phyloP scores from a whole-genome alignment of 1,140 invertebrate species.

The Panulirus ornatus region DNA sequence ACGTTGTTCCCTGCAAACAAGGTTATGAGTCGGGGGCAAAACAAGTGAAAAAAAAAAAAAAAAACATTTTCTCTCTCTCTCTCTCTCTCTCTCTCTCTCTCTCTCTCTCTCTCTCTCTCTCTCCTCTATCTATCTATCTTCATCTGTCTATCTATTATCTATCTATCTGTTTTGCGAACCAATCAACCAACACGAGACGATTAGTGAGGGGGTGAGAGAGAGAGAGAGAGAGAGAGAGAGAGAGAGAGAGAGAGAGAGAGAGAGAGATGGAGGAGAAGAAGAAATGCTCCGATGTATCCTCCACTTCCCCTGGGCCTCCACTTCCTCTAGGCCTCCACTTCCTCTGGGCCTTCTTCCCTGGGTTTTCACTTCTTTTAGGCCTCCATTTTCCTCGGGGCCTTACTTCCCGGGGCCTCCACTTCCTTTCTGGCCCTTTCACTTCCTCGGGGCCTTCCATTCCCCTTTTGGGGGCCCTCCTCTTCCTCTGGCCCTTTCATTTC shows the following conservation, averaged over 20 bases:
- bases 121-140: too few relatives aligned
- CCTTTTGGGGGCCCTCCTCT: too few relatives aligned
- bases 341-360: not conserved
- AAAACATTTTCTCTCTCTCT: too few relatives aligned
- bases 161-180: too few relatives aligned
- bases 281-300: not conserved
- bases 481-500: not conserved
- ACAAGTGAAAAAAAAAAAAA: too few relatives aligned
- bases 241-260: not conserved
- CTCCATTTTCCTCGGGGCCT: not conserved
- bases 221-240: constrained; percentile 2
- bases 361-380: not conserved
- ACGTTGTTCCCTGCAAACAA: too few relatives aligned
- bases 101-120: too few relatives aligned
- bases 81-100: too few relatives aligned
- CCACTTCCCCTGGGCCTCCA: not conserved
- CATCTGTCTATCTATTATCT: too few relatives aligned
- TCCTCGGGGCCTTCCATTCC: too few relatives aligned
- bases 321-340: not conserved
- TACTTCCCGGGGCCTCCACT: not conserved
- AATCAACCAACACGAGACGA: too few relatives aligned
- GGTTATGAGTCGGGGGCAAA: too few relatives aligned
- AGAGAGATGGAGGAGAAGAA: not conserved
- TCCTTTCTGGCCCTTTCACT: not conserved
- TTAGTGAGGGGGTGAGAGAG: constrained; percentile 3